Base-by-base conservation (phyloP, 2,113 vertebrate species). In the Gambusia holbrooki region DNA sequence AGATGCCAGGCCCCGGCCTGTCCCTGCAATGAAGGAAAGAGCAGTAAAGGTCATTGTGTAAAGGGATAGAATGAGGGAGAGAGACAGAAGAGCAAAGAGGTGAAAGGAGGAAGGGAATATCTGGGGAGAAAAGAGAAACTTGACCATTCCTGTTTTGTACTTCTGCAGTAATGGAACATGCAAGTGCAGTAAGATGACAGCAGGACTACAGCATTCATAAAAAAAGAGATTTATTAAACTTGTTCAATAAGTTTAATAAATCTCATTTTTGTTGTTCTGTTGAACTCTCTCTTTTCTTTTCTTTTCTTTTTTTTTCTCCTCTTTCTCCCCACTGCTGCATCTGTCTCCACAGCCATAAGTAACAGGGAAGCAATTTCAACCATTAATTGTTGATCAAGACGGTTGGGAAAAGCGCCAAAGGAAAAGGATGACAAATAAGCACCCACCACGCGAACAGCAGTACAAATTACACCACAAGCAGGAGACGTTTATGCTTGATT, bases 401-500 rank as follows among this genome's bases (percentile, higher is more conserved):
- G 76, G 90, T 85, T 73, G 94, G 93, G 94, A 95, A 95, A 94
- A 94, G 92, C 85, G 92, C 94, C 94, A 94, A 93, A 92, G 94
- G 93, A 92, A 95, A 95, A 95, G 94, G 91, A 96, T 96, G 96
- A 98, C 94, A 96, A 94, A 97, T 94, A 95, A 92, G 90, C 88
- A 77, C 84, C 90, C 86, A 92, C 90, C 87, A 87, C 92, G 93
- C 92, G 91, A 95, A 94, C 93, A 84, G 88, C 87, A 94, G 93
- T 92, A 95, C 93, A 95, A 95, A 97, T 96, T 95, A 93, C 88
- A 95, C 92, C 93, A 95, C 88, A 93, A 94, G 92, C 95, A 94
- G 91, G 93, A 96, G 95, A 94, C 90, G 93, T 95, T 94, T 95
- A 92, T 95, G 96, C 96, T 95, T 97, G 96, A 97, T 96, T 96